Evolutionary conservation across 2,888 invertebrate genomes (phyloP).

Genomic region (Agrotis segetum): DNA sequence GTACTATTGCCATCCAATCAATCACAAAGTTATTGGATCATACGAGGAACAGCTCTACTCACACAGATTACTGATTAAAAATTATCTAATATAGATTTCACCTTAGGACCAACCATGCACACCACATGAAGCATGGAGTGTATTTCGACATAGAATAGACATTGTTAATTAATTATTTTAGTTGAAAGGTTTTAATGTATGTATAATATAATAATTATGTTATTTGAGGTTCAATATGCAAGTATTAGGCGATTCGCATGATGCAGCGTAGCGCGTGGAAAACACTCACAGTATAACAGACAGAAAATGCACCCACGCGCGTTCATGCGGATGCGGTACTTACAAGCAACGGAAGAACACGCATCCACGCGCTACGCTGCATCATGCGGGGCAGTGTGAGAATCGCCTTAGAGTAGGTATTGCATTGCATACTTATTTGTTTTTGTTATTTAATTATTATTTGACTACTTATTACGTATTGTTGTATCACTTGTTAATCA

Average conservation of each 20-base stretch:
- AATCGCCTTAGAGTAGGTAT: neutral
- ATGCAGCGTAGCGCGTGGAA: too few species aligned
- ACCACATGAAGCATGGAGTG: slow-evolving; percentile 5
- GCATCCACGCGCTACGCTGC: too few species aligned
- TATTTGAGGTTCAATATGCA: neutral
- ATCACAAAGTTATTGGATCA: slow-evolving; percentile 95
- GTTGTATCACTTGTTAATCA: slow-evolving; percentile 11
- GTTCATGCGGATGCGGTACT: too few species aligned
- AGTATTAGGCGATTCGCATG: too few species aligned
- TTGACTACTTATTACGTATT: neutral
- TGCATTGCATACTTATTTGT: neutral
- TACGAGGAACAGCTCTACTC: slow-evolving; percentile 96
- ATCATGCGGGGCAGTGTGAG: too few species aligned
- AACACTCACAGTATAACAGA: too few species aligned
- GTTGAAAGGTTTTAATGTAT: slow-evolving; percentile 1
- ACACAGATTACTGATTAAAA: slow-evolving; percentile 94
- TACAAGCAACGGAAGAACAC: too few species aligned
- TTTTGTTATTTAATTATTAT: neutral
- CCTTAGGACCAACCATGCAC: slow-evolving; percentile 19
- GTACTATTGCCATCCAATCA: slow-evolving; percentile 93
- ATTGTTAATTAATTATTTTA: slow-evolving; percentile 18
- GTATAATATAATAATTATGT: slow-evolving; percentile 1
- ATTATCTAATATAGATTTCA: slow-evolving; percentile 6
- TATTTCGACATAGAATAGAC: slow-evolving; percentile 3
- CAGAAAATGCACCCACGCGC: too few species aligned